Evolutionary conservation across 2,888 invertebrate genomes (phyloP).

Genomic region (Helicoverpa assulta): DNA sequence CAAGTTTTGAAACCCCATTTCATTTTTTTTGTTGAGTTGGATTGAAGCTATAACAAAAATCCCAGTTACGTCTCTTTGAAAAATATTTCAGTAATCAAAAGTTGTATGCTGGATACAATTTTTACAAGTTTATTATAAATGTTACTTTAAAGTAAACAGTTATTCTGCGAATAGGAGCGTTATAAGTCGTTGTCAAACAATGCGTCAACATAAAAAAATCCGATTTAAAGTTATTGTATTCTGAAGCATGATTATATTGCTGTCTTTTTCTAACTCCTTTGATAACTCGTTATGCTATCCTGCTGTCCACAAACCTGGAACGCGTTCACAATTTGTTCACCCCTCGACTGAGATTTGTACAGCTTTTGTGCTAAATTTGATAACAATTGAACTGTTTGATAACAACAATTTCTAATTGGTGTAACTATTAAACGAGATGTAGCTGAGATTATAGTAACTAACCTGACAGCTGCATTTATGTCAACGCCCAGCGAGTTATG

Average conservation of each 20-base stretch:
- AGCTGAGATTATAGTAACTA: constrained; percentile 36
- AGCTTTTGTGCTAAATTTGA: constrained; percentile 66
- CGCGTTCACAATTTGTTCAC: constrained; percentile 32
- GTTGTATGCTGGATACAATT: neutral
- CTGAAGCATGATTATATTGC: neutral
- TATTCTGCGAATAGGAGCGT: constrained; percentile 32
- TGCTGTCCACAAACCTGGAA: constrained; percentile 36
- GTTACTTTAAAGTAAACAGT: neutral
- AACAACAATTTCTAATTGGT: constrained; percentile 57
- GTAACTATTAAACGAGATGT: constrained; percentile 58
- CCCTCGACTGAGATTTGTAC: constrained; percentile 54
- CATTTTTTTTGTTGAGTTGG: too few relatives aligned
- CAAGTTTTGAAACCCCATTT: too few relatives aligned
- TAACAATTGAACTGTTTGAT: constrained; percentile 65
- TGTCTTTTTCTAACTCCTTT: constrained; percentile 13
- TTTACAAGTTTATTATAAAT: fast-evolving
- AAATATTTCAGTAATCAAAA: neutral
- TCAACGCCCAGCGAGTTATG: constrained; percentile 58
- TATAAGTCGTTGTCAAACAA: constrained; percentile 39
- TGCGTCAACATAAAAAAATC: constrained; percentile 53
- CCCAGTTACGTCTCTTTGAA: too few relatives aligned
- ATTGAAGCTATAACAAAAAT: too few relatives aligned
- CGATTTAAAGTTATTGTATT: neutral
- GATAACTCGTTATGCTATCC: constrained; percentile 25
- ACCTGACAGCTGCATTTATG: constrained; percentile 52